phyloP scores from a whole-genome alignment of 1,140 invertebrate genomes.

The Ruditapes philippinarum region DNA sequence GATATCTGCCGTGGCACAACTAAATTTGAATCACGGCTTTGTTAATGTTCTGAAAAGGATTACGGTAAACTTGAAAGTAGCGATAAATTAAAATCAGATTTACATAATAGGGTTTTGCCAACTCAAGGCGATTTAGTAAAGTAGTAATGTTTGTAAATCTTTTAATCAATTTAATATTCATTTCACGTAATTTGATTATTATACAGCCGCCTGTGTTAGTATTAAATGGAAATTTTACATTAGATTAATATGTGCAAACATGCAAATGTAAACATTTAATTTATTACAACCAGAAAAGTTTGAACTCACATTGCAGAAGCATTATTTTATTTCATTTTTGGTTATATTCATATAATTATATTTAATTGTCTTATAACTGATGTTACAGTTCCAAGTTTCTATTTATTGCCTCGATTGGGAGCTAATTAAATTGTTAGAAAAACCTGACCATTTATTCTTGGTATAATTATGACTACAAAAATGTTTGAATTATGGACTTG shows the following conservation, averaged over 20 bases:
- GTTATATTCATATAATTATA: too few species aligned
- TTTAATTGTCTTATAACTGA: too few species aligned
- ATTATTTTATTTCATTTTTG: too few species aligned
- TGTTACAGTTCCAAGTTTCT: too few species aligned
- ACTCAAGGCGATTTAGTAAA: background rate
- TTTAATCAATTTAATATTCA: background rate
- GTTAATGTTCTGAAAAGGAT: constrained; percentile 44
- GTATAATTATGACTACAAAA: too few species aligned
- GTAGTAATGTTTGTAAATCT: background rate
- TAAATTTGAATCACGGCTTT: constrained; percentile 13
- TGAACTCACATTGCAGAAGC: too few species aligned
- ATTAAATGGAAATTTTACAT: background rate
- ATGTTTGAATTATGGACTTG: background rate
- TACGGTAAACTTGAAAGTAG: constrained; percentile 33
- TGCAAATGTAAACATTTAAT: too few species aligned
- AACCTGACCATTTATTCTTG: too few species aligned
- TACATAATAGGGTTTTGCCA: constrained; percentile 5
- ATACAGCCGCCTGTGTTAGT: background rate
- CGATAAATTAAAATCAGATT: constrained; percentile 55
- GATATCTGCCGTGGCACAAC: background rate
- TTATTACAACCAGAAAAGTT: too few species aligned
- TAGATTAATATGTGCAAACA: background rate
- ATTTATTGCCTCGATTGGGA: too few species aligned
- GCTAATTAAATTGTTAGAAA: too few species aligned
- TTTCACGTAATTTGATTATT: background rate